Evolutionary conservation across 2,888 invertebrate genomes (phyloP).

Genomic region (Macrophya alboannulata): DNA sequence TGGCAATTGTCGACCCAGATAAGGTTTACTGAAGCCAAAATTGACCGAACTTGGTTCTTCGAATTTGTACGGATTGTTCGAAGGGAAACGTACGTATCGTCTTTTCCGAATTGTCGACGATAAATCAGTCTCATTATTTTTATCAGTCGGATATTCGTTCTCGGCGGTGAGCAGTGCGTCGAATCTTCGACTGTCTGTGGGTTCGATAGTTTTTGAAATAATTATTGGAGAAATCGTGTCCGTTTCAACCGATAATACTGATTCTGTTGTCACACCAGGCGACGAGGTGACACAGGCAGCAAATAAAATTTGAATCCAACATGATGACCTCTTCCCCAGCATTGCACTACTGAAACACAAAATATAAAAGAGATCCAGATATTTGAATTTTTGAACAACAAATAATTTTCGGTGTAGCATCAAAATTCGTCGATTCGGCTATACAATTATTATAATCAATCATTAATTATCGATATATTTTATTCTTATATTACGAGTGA

Average conservation of each 20-base stretch:
- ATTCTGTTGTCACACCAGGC: slow-evolving; percentile 38
- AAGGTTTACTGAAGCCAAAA: slow-evolving; percentile 38
- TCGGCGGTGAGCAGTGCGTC: slow-evolving; percentile 5
- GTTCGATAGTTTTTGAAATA: neutral
- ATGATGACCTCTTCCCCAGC: slow-evolving; percentile 42
- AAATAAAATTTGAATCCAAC: slow-evolving; percentile 50
- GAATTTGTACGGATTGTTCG: slow-evolving; percentile 45
- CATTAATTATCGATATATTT: neutral
- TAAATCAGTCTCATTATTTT: slow-evolving; percentile 33
- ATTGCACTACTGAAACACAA: slow-evolving; percentile 48
- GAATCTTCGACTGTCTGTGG: slow-evolving; percentile 41
- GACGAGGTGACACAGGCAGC: slow-evolving; percentile 42
- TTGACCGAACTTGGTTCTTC: slow-evolving; percentile 10
- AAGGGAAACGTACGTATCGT: slow-evolving; percentile 75
- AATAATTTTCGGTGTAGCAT: neutral
- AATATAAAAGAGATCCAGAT: neutral
- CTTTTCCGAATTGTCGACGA: slow-evolving; percentile 61
- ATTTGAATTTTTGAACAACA: neutral
- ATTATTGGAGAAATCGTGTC: neutral
- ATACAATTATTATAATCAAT: neutral
- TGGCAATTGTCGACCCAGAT: slow-evolving; percentile 59
- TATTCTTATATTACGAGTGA: neutral
- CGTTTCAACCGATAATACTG: neutral
- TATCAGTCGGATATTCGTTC: slow-evolving; percentile 9
- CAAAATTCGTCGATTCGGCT: neutral